A percentile compares a stretch with the other conserved stretches of the same genome.
These are phyloP conservation scores for Meandrina meandrites DNA, from an alignment of 92 coral and sea anemone genomes.

Conservation along the genomic window DNA sequence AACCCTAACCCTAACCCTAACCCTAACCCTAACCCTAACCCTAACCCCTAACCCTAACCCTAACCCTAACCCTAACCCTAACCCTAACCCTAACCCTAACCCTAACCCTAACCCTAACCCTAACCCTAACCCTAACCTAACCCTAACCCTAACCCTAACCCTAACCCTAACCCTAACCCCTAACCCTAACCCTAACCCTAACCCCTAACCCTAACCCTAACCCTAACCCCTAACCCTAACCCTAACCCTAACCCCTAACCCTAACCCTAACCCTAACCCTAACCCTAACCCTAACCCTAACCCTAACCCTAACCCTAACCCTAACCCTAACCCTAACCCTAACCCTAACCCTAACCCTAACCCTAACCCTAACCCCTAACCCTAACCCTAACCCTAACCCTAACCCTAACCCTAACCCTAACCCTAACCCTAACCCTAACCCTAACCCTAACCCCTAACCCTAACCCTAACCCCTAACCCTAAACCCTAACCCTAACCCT, in stretches of 20 bases:
- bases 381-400: conserved; percentile 60
- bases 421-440: conserved; percentile 57
- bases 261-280: conserved; percentile 50
- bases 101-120: conserved; percentile 50
- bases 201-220: too few relatives aligned
- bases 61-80: conserved; percentile 37
- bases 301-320: conserved; percentile 66
- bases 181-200: too few relatives aligned
- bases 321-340: conserved; percentile 67
- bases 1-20: conserved; percentile 52
- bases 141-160: conserved; percentile 54
- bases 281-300: conserved; percentile 71
- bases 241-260: too few relatives aligned
- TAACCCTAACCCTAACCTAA: too few relatives aligned
- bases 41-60: too few relatives aligned
- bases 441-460: too few relatives aligned
- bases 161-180: too few relatives aligned
- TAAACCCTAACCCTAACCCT: conserved; percentile 63
- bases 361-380: too few relatives aligned
- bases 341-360: conserved; percentile 66
- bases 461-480: too few relatives aligned
- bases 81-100: conserved; percentile 43
- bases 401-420: conserved; percentile 57
- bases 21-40: too few relatives aligned
- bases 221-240: too few relatives aligned